Conservation (phyloP, 2,888 invertebrate genomes). For the Odontothrips loti region DNA sequence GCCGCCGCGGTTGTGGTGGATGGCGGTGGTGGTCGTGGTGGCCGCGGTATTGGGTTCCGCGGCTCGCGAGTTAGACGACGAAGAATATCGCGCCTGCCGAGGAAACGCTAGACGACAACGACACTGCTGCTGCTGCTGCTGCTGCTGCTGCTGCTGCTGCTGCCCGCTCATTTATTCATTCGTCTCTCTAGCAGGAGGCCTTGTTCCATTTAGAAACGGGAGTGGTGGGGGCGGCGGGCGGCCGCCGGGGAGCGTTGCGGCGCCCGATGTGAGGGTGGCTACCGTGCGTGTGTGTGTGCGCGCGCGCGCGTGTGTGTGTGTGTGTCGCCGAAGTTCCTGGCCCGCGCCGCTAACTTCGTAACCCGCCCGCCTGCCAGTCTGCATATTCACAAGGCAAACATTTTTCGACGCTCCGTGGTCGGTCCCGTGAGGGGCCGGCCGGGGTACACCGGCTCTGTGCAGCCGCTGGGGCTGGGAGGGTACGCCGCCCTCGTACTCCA, state of each 20-base stretch:
- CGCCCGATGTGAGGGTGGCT: not conserved
- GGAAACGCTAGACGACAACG: too few relatives aligned
- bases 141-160: too few relatives aligned
- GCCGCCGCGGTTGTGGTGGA: too few relatives aligned
- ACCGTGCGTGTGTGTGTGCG: not conserved
- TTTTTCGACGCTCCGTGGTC: not conserved
- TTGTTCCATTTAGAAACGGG: not conserved
- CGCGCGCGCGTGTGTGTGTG: not conserved
- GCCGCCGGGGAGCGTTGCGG: not conserved
- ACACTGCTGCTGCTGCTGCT: too few relatives aligned
- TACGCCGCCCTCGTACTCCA: too few relatives aligned
- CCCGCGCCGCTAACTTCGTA: not conserved
- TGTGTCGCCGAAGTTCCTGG: not conserved
- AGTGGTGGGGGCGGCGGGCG: not conserved
- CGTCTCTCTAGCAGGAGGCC: not conserved
- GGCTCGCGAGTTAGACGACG: too few relatives aligned
- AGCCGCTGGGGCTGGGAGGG: too few relatives aligned
- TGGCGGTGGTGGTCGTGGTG: too few relatives aligned
- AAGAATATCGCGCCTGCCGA: too few relatives aligned
- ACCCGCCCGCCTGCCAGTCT: not conserved
- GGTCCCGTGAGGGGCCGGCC: too few relatives aligned
- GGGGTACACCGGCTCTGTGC: too few relatives aligned
- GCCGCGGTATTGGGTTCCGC: too few relatives aligned
- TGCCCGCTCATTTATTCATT: not conserved
- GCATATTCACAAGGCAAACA: conserved; percentile 11